phyloP scores from a whole-genome alignment of 2,113 vertebrate genomes.

The Erinaceus europaeus region DNA sequence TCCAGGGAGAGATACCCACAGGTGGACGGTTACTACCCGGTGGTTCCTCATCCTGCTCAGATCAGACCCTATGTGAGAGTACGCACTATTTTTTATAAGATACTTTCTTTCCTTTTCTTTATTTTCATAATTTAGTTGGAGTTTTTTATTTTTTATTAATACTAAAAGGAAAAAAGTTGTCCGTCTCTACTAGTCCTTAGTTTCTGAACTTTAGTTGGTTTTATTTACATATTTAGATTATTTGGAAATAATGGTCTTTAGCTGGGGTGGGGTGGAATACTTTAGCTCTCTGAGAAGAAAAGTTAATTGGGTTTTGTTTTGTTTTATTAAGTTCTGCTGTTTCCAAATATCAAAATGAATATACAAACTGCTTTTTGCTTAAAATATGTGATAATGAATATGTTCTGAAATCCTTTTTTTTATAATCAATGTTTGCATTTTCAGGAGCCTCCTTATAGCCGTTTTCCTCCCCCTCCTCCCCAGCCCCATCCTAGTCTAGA shows the following conservation, averaged over 20 bases:
- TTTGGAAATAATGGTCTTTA: slow-evolving; percentile 19
- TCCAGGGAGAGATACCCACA: slow-evolving; percentile 88
- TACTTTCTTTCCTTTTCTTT: neutral
- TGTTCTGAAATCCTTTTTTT: slow-evolving; percentile 9
- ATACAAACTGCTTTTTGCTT: neutral
- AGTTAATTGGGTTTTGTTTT: neutral
- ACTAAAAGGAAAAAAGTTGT: neutral
- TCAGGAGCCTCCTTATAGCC: slow-evolving; percentile 81
- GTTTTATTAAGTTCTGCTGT: slow-evolving; percentile 6
- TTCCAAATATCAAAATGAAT: neutral
- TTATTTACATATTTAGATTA: slow-evolving; percentile 11
- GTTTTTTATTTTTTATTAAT: neutral
- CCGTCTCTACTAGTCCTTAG: neutral
- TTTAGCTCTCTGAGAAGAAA: slow-evolving; percentile 34
- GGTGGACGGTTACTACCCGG: slow-evolving; percentile 89
- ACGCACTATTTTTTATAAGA: slow-evolving; percentile 56
- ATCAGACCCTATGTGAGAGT: slow-evolving; percentile 92
- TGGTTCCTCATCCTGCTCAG: slow-evolving; percentile 86
- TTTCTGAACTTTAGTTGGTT: slow-evolving; percentile 10
- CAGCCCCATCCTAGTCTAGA: slow-evolving; percentile 91
- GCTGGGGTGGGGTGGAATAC: neutral
- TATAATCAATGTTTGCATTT: slow-evolving; percentile 15
- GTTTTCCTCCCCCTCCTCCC: slow-evolving; percentile 76
- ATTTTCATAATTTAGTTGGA: slow-evolving; percentile 7
- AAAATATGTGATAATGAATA: slow-evolving; percentile 17